Conservation (phyloP, 2,797 vertebrate genomes). For the Acanthurus lineatus region DNA sequence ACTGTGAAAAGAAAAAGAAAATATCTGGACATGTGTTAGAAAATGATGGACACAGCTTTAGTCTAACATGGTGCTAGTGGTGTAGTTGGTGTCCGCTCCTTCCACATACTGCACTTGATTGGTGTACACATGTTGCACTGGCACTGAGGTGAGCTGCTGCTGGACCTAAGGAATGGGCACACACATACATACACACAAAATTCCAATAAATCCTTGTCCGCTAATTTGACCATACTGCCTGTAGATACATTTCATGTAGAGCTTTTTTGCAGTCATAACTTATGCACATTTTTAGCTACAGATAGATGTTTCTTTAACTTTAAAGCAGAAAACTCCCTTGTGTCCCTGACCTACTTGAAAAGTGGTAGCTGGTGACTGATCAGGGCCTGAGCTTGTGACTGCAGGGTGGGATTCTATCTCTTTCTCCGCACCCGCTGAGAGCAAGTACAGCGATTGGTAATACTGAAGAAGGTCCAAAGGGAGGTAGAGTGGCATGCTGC, state of each 20-base stretch:
- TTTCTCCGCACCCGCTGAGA: constrained; percentile 47
- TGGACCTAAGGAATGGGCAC: constrained; percentile 67
- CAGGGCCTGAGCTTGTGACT: constrained; percentile 34
- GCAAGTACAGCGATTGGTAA: constrained; percentile 41
- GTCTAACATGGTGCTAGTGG: constrained; percentile 93
- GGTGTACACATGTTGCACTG: constrained; percentile 93
- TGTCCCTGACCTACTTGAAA: constrained; percentile 79
- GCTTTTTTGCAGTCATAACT: neutral
- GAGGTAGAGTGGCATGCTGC: constrained; percentile 50
- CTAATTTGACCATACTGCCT: neutral
- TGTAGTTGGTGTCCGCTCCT: constrained; percentile 90
- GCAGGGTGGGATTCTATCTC: constrained; percentile 41
- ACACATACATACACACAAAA: constrained; percentile 30
- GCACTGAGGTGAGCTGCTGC: constrained; percentile 93
- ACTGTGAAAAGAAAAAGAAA: neutral
- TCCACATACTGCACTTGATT: constrained; percentile 97
- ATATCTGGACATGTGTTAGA: neutral
- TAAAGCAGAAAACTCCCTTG: constrained; percentile 33
- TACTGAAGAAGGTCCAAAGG: constrained; percentile 37
- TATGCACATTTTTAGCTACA: constrained; percentile 5
- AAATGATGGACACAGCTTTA: constrained; percentile 7
- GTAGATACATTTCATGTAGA: neutral
- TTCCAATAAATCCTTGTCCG: constrained; percentile 22
- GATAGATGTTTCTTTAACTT: constrained; percentile 30
- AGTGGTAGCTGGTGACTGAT: constrained; percentile 43